Evolutionary conservation across 2,888 invertebrate species (phyloP), one percentile per base, ranked within the genome.

Genomic region (Dynastes maya): DNA sequence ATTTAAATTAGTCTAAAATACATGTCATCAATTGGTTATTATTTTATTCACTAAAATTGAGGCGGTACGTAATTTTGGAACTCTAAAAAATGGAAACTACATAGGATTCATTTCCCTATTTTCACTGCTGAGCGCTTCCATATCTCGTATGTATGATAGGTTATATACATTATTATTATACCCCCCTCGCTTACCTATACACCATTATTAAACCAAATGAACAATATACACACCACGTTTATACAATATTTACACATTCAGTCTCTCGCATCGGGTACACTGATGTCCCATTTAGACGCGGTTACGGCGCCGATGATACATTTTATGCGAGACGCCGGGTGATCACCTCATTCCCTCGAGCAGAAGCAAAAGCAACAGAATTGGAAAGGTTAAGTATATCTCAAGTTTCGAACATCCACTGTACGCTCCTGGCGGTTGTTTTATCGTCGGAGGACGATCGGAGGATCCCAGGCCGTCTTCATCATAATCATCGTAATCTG

Each of bases 381-480:
- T 61, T 16, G 78, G 80, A 77, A 82, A 72, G 22, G 70, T 55
- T 67, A 78, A 22, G 55, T 49, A 65, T 22, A 78, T 58, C 53
- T 72, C 49, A 32, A 61, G 61, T n/a, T 68, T 58, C 8, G 71
- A 51, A 49, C 65, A 79, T 77, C 82, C 81, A 81, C 88, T 87
- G 84, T 85, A 87, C 45, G 87, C 87, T 79, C 88, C 88, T 40
- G 88, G 88, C 55, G 88, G 89, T 80, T 88, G 87, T 71, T 86
- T 87, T 78, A 88, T 86, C 71, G 88, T 87, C 22, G 89, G 88
- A 49, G 89, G 88, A 16, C 88, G 86, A 82, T 88, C 87, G 64
- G 89, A 88, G 16, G 88, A 85, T 78, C 88, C 84, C 32, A 87
- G 88, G 84, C 88, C 89, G 79, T 89, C 89, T 40, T 86, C 86